Percentiles rank a stretch among this genome's conserved stretches.
Conservation (phyloP, 2,797 vertebrate genomes). For the Hypotaenidia philippensis region DNA sequence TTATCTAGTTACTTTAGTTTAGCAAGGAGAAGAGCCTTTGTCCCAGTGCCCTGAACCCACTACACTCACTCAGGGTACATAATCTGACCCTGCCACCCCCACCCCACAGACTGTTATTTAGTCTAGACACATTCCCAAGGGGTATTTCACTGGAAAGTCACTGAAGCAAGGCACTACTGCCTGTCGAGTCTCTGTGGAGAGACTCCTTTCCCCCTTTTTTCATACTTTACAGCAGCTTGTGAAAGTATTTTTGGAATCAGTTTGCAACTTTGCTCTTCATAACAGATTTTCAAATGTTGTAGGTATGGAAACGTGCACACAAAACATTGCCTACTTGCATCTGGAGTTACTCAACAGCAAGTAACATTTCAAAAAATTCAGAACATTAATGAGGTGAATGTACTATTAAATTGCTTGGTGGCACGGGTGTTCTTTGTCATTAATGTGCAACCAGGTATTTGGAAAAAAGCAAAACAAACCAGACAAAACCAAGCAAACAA, state of each 20-base stretch:
- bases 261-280: background rate
- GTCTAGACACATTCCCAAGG: conserved; percentile 37
- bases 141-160: background rate
- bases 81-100: background rate
- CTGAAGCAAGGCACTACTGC: background rate
- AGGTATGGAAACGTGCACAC: background rate
- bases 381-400: background rate
- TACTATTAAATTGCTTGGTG: background rate
- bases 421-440: background rate
- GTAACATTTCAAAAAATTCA: background rate
- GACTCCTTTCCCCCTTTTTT: background rate
- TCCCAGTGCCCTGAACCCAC: background rate
- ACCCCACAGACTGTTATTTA: background rate
- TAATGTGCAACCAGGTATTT: background rate
- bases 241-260: background rate
- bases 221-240: background rate
- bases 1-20: background rate
- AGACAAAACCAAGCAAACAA: too few relatives aligned
- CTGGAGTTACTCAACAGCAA: background rate
- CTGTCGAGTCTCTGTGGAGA: background rate
- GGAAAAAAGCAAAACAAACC: background rate
- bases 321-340: background rate
- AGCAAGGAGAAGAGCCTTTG: conserved; percentile 20
- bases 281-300: background rate
- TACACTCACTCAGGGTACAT: background rate